Evolutionary conservation across 2,888 invertebrate genomes (phyloP), one percentile per base, ranked within the genome.

Genomic region (Hipparchia semele): DNA sequence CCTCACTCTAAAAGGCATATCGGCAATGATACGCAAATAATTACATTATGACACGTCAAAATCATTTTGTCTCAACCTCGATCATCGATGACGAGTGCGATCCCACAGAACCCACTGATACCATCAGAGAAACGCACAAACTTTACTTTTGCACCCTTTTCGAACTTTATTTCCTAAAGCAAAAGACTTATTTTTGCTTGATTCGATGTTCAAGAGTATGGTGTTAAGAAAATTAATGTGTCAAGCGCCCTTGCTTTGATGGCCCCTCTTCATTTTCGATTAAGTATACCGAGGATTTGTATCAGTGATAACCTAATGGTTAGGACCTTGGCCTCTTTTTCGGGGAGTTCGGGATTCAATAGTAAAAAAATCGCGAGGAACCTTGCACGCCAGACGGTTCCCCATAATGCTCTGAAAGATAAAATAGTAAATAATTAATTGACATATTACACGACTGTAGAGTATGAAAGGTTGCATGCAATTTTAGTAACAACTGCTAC

Each of bases 31-130:
- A 90, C 86, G 89, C 88, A 87, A 92, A 91, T 91, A 88, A 87
- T 83, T 81, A 84, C 85, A 79, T 87, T 87, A 85, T 84, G 87
- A 82, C 84, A 83, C 87, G 88, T 90, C 91, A 88, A 85, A 87
- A 87, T 88, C 89, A 89, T 87, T 90, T 90, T 91, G 91, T 90
- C 88, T 90, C 88, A 86, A 86, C 85, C 83, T 87, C 88, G 86
- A 80, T 85, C 85, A 83, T 86, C 87, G 86, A 80, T 85, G 86
- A 82, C 80, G 81, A 82, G 82, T 83, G 81, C 85, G 87, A 86
- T 86, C 87, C 85, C 86, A 85, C 82, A 83, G 83, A 86, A 84
- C 78, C 77, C 76, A 80, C 83, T 80, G 88, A 92, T 91, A 91
- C 85, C 86, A 91, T 90, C 81, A 77, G 80, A 75, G 75, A 74